Conservation (phyloP, 2,888 invertebrate species). For the Trichogramma evanescens region DNA sequence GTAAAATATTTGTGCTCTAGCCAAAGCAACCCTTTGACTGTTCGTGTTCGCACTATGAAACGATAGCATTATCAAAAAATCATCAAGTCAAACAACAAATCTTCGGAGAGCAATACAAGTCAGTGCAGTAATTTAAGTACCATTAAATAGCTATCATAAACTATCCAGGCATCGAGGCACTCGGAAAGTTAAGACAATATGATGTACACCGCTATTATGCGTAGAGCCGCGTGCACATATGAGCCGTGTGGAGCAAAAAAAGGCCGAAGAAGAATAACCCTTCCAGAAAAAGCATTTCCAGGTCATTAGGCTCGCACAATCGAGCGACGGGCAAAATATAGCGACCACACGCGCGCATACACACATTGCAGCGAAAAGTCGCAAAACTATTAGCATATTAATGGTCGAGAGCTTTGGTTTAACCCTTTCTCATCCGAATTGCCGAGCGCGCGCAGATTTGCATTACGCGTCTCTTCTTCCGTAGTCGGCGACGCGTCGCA, state of each 20-base stretch:
- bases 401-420: constrained; percentile 46
- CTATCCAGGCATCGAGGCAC: too few relatives aligned
- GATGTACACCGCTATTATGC: too few relatives aligned
- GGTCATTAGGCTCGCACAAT: constrained; percentile 47
- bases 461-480: constrained; percentile 33
- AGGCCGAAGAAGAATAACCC: constrained; percentile 31
- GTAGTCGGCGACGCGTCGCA: constrained; percentile 13
- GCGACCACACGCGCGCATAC: constrained; percentile 45
- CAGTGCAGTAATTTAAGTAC: too few relatives aligned
- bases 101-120: too few relatives aligned
- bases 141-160: too few relatives aligned
- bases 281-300: constrained; percentile 48
- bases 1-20: too few relatives aligned
- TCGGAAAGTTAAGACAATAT: too few relatives aligned
- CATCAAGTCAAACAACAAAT: too few relatives aligned
- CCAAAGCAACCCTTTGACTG: too few relatives aligned
- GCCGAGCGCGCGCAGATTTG: constrained; percentile 45
- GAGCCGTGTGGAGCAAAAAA: background rate
- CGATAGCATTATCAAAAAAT: too few relatives aligned
- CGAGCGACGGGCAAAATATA: constrained; percentile 36
- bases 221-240: background rate
- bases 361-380: constrained; percentile 31
- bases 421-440: constrained; percentile 47
- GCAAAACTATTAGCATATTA: constrained; percentile 49
- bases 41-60: too few relatives aligned